Evolutionary conservation across 2,888 invertebrate species (phyloP).

Genomic region (Amphimallon solstitiale): DNA sequence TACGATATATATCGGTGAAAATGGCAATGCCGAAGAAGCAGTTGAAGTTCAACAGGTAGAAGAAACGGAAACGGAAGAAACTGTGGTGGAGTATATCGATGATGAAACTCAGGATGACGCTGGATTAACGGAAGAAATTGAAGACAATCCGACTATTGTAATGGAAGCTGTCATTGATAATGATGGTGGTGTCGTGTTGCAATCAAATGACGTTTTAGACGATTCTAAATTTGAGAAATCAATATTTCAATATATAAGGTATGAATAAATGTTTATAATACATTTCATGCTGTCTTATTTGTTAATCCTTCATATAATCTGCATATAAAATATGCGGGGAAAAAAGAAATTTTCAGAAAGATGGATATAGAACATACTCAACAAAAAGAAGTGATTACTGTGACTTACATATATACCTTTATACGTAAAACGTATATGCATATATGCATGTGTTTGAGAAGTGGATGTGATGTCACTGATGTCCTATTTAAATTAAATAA

Average conservation of each 20-base stretch:
- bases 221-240: conserved; percentile 43
- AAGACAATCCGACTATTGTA: conserved; percentile 46
- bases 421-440: no score
- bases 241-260: conserved; percentile 47
- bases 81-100: conserved; percentile 34
- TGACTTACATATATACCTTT: no score
- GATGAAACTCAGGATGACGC: conserved; percentile 7
- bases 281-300: background rate
- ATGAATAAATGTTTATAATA: conserved; percentile 25
- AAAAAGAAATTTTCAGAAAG: no score
- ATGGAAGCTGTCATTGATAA: conserved; percentile 55
- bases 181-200: conserved; percentile 50
- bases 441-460: no score
- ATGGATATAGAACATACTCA: no score
- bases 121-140: conserved; percentile 2
- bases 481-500: no score
- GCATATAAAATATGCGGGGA: no score
- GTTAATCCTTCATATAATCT: no score
- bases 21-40: conserved; percentile 46
- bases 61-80: conserved; percentile 51
- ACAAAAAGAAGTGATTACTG: no score
- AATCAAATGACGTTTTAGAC: conserved; percentile 37
- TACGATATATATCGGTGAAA: conserved; percentile 42
- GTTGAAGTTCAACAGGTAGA: conserved; percentile 63
- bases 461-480: no score